Percentiles rank a stretch among this genome's conserved stretches.
Conservation (phyloP, 53 echinoderm and acorn worm genomes). For the Crossaster papposus region DNA sequence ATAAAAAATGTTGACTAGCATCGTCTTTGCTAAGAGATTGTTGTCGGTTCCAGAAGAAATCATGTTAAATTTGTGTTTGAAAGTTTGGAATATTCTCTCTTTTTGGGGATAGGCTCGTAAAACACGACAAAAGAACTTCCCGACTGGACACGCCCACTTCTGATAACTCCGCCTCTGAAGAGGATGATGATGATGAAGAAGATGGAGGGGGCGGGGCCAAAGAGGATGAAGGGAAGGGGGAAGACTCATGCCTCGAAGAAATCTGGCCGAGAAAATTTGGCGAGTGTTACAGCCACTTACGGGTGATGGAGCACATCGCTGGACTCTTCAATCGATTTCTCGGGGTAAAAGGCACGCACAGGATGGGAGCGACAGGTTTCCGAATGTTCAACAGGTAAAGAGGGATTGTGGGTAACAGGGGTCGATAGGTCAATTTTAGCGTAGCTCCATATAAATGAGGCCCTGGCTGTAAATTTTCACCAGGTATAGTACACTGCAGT, state of each 20-base stretch:
- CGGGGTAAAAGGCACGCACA: slow-evolving; percentile 71
- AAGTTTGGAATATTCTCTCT: not conserved
- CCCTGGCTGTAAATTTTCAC: no score
- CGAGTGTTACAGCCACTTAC: slow-evolving; percentile 67
- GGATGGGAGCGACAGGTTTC: slow-evolving; percentile 87
- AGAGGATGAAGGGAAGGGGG: slow-evolving; percentile 54
- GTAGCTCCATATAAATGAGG: no score
- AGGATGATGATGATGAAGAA: slow-evolving; percentile 60
- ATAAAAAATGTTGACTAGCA: no score
- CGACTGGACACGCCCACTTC: slow-evolving; percentile 18
- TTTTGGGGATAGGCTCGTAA: not conserved
- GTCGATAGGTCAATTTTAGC: no score
- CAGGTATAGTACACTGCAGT: not conserved
- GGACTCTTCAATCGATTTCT: slow-evolving; percentile 76
- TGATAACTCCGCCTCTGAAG: slow-evolving; percentile 23
- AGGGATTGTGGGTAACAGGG: not conserved
- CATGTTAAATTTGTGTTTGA: no score
- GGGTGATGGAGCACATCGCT: slow-evolving; percentile 83
- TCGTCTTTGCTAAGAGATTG: no score
- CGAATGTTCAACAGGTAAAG: slow-evolving; percentile 80
- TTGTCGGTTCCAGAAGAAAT: no score
- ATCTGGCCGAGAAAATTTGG: slow-evolving; percentile 82
- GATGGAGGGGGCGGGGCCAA: slow-evolving; percentile 38
- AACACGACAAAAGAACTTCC: not conserved
- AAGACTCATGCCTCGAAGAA: slow-evolving; percentile 78